Base-by-base conservation (phyloP, 2,113 vertebrate species). In the Xiphias gladius region DNA sequence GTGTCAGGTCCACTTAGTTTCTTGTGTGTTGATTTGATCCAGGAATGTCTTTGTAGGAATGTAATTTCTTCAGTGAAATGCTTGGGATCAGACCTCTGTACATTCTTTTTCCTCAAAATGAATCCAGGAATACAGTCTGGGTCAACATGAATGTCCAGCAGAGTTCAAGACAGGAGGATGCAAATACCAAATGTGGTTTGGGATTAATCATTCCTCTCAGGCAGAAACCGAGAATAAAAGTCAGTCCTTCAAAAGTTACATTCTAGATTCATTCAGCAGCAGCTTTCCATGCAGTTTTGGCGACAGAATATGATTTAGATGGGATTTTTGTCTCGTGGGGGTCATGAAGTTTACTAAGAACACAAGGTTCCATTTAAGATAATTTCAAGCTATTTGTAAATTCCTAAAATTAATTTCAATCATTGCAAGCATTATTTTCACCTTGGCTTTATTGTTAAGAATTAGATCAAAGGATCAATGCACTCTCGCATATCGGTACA, bases 181-280 rank as follows among this genome's bases (percentile, higher is more conserved):
- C 24, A 81, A 58, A 70, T 50, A 46, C 26, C 63, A 80, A 80
- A 64, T 55, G 66, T 43, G 73, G 79, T 74, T 46, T 66, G 32
- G 70, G 74, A 84, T 77, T 72, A 80, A 86, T 90, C 7, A 7
- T 65, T 35, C 19, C 71, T n/a, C 26, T 84, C 83, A 62, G 65
- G 17, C 69, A 35, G 4, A 71, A 61, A 67, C 26, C 2, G 3
- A 37, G 32, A 70, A 79, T 59, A 39, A 43, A 82, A 50, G 58
- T 74, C 41, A 68, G 20, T 13, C 10, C 22, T 66, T 85, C 19
- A 73, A 43, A 66, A 67, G 59, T 39, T 13, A 35, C 19, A 78
- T 13, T 54, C 52, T 52, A 7, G 20, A 30, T 61, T 72, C 11
- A 17, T 52, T 63, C 28, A 9, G 68, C 48, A 61, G 39, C 52